Evolutionary conservation across 2,797 vertebrate genomes (phyloP), one percentile per base, ranked within the genome.

Genomic region (Tokudaia muenninki): DNA sequence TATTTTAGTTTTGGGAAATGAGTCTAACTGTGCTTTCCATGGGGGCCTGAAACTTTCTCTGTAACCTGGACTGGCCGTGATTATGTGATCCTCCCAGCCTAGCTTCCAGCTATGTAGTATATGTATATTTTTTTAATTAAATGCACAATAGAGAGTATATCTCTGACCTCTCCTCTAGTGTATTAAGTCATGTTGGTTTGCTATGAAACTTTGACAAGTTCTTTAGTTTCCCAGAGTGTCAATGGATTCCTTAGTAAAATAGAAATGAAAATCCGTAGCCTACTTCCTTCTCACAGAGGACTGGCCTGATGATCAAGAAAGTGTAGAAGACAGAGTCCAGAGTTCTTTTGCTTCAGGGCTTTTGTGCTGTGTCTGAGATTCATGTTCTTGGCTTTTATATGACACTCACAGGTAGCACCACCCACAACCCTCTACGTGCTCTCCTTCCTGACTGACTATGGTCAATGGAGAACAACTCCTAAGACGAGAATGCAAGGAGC

Each of bases 51-150:
- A 50, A 50, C 57, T 63, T 41, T 24, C 52, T 75, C 3, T 59
- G 70, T 75, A 65, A 34, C 31, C 41, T 21, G 11, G 31, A 44
- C 41, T 63, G 41, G 21, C 57, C 3, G 9, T 34, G 44, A 50
- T 63, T 50, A 3, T 63, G 44, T 65, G 44, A 29, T 52, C 22
- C 22, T 52, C 41, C 34, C 41, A n/a, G 21, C 59, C 8, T n/a
- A 65, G 59, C 34, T 50, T 79, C 75, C 44, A 63, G 4, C 31
- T 13, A 1, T 63, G 34, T 92, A 81, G 24, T 93, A 55, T 9
- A 90, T 10, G 34, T 94, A 65, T 12, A 88, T 10, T 94, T 97
- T 97, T 93, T 93, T n/a, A 92, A 94, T 92, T 87, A 95, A 91
- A 78, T 83, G 31, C 47, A 75, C 88, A 17, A 57, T 86, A 92